Percentiles rank a stretch among this genome's conserved stretches.
These are phyloP conservation scores for Acanthiza pusilla DNA, from an alignment of 2,797 vertebrate species.

Conservation along the genomic window DNA sequence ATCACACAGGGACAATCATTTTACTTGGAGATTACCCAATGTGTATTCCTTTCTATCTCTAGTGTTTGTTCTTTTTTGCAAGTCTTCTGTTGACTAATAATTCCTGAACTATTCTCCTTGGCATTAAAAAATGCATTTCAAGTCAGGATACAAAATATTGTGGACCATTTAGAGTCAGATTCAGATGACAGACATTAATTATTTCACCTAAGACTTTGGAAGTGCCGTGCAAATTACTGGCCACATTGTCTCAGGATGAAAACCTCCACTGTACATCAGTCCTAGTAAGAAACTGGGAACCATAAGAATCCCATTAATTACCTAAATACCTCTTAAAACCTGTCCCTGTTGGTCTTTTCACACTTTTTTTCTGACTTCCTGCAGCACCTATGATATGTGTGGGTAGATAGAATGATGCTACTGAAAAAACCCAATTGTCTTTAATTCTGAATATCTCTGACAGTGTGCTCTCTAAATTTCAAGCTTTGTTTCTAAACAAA, in stretches of 20 bases:
- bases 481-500: not conserved
- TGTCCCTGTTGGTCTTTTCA: not conserved
- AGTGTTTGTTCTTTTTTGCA: not conserved
- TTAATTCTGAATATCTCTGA: not conserved
- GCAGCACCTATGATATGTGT: not conserved
- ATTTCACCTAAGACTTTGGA: not conserved
- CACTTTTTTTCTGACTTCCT: not conserved
- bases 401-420: not conserved
- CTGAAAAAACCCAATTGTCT: not conserved
- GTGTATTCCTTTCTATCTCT: not conserved
- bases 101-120: not conserved
- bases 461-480: not conserved
- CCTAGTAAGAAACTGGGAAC: not conserved
- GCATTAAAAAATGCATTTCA: not conserved
- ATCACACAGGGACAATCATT: not conserved
- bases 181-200: not conserved
- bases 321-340: not conserved
- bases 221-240: not conserved
- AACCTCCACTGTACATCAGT: not conserved
- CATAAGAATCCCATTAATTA: not conserved
- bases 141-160: not conserved
- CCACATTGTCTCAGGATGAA: not conserved
- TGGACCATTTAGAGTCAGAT: not conserved
- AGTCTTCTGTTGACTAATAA: not conserved
- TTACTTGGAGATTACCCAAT: not conserved